Conservation (phyloP, 2,888 invertebrate species). For the Celastrina argiolus region DNA sequence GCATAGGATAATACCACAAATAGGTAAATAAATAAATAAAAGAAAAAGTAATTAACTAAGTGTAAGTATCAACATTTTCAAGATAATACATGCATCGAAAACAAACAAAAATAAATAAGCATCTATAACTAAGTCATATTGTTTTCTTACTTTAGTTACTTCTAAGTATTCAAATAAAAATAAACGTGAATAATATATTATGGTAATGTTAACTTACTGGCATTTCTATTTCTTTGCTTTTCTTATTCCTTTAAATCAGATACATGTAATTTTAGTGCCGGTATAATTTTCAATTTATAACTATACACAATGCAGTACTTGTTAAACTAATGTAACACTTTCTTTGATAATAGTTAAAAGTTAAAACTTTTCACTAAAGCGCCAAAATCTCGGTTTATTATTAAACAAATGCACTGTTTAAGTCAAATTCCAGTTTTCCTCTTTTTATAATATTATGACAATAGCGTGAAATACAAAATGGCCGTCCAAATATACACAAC, state of each 20-base stretch:
- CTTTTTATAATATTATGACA: slow-evolving; percentile 46
- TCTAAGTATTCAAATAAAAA: too few species aligned
- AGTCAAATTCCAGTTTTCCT: slow-evolving; percentile 51
- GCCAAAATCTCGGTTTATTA: not conserved
- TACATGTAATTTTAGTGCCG: not conserved
- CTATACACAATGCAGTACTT: not conserved
- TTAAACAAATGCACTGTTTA: not conserved
- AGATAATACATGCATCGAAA: too few species aligned
- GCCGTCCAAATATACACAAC: slow-evolving; percentile 52
- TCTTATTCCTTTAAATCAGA: not conserved
- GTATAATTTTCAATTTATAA: not conserved
- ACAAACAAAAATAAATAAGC: too few species aligned
- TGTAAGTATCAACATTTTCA: too few species aligned
- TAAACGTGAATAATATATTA: too few species aligned
- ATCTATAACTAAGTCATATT: too few species aligned
- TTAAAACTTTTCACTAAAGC: slow-evolving; percentile 27
- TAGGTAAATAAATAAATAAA: too few species aligned
- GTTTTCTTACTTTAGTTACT: not conserved
- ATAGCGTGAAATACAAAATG: slow-evolving; percentile 63
- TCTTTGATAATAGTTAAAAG: not conserved
- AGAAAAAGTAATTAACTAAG: too few species aligned
- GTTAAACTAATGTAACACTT: not conserved
- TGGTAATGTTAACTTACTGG: slow-evolving; percentile 24
- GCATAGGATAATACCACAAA: too few species aligned
- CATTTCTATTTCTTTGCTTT: slow-evolving; percentile 5